Evolutionary conservation across 1,140 invertebrate genomes (phyloP).

Genomic region (Drosophila grimshawi): DNA sequence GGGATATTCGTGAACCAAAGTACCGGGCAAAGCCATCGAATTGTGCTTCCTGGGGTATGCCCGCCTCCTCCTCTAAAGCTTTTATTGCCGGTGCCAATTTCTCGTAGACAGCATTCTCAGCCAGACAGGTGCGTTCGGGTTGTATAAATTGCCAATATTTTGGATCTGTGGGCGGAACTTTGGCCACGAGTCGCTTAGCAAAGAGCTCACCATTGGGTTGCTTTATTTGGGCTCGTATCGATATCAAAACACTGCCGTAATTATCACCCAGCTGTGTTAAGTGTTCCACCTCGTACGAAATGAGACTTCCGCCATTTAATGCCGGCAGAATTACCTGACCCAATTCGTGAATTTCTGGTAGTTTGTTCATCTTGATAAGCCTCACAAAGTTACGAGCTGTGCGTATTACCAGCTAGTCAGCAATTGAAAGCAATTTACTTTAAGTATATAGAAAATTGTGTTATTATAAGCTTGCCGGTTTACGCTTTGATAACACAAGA

Average conservation of each 20-base stretch:
- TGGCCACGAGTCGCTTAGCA: slow-evolving; percentile 85
- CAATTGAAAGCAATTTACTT: not conserved
- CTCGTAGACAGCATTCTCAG: slow-evolving; percentile 86
- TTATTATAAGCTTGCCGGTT: slow-evolving; percentile 14
- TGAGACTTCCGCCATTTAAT: slow-evolving; percentile 40
- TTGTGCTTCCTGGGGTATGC: slow-evolving; percentile 74
- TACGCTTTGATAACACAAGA: slow-evolving; percentile 30
- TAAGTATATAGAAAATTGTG: not conserved
- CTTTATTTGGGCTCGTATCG: slow-evolving; percentile 66
- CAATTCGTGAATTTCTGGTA: slow-evolving; percentile 56
- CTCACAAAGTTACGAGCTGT: not conserved
- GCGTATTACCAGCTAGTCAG: not conserved
- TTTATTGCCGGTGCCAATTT: slow-evolving; percentile 85
- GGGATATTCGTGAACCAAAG: slow-evolving; percentile 85
- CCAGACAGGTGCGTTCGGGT: slow-evolving; percentile 86
- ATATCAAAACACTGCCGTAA: slow-evolving; percentile 86
- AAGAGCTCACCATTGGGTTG: not conserved
- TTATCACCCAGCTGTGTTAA: slow-evolving; percentile 87
- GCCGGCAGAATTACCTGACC: slow-evolving; percentile 54
- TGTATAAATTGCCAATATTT: slow-evolving; percentile 86
- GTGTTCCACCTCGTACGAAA: slow-evolving; percentile 42
- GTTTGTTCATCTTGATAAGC: slow-evolving; percentile 41
- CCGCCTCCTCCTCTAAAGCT: slow-evolving; percentile 85
- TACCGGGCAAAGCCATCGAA: slow-evolving; percentile 85
- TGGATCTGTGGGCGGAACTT: slow-evolving; percentile 86